Evolutionary conservation across 2,888 invertebrate genomes (phyloP).

Genomic region (Julus scandinavius): DNA sequence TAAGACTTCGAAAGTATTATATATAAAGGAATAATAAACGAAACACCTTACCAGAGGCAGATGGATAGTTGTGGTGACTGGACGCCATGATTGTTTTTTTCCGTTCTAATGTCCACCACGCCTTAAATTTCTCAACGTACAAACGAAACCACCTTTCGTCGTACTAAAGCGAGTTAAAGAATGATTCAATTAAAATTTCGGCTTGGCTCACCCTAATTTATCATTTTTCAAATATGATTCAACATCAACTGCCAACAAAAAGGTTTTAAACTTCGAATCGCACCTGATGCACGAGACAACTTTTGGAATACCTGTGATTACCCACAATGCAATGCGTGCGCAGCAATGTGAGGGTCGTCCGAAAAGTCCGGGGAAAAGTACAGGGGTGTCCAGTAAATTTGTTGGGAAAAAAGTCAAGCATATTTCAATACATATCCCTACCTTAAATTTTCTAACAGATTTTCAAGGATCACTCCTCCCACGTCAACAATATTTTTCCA

Average conservation of each 20-base stretch:
- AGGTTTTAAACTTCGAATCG: background rate
- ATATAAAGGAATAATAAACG: background rate
- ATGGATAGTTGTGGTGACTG: slow-evolving; percentile 46
- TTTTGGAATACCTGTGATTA: background rate
- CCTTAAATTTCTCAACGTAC: background rate
- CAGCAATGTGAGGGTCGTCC: background rate
- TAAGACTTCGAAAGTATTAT: background rate
- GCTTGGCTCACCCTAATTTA: background rate
- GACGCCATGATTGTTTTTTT: slow-evolving; percentile 50
- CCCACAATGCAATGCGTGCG: background rate
- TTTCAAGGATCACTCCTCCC: too few species aligned
- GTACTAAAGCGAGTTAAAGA: background rate
- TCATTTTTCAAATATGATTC: background rate
- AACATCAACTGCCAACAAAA: background rate
- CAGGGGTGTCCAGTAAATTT: background rate
- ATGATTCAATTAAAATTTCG: background rate
- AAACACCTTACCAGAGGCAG: slow-evolving; percentile 48
- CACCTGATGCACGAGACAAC: background rate
- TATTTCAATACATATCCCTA: too few species aligned
- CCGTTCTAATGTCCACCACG: background rate
- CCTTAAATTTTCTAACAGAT: too few species aligned
- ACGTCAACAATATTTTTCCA: too few species aligned
- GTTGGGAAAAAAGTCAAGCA: too few species aligned
- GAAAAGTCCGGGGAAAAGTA: background rate
- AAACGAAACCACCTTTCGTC: background rate